A percentile compares a stretch with the other conserved stretches of the same genome.
phyloP scores from a whole-genome alignment of 2,888 invertebrate species.

The Notodonta ziczac region DNA sequence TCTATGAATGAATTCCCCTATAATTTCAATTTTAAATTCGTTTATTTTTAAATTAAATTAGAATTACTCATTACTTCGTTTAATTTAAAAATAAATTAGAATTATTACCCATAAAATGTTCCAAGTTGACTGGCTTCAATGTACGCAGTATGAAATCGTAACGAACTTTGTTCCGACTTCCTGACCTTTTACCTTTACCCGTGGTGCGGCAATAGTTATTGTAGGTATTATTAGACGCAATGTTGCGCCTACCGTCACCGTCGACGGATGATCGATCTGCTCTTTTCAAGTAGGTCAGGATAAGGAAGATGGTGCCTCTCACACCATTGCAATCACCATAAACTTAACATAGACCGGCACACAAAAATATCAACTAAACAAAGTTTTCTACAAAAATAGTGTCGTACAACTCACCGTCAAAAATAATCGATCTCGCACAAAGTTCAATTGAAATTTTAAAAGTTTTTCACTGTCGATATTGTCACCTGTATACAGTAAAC shows the following conservation, averaged over 20 bases:
- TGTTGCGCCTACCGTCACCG: slow-evolving; percentile 23
- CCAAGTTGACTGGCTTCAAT: slow-evolving; percentile 1
- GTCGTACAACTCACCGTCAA: slow-evolving; percentile 53
- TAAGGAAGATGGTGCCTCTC: slow-evolving; percentile 25
- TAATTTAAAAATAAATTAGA: too few relatives aligned
- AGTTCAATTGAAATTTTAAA: slow-evolving; percentile 62
- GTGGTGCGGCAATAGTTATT: slow-evolving; percentile 23
- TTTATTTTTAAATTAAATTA: too few relatives aligned
- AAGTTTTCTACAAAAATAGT: neutral
- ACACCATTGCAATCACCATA: slow-evolving; percentile 15
- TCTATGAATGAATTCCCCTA: too few relatives aligned
- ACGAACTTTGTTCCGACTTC: slow-evolving; percentile 32
- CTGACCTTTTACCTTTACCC: slow-evolving; percentile 43
- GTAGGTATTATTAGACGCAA: slow-evolving; percentile 22
- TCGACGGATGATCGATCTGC: slow-evolving; percentile 42
- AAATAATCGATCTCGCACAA: slow-evolving; percentile 57
- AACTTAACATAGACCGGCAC: neutral
- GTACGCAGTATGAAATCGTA: slow-evolving; percentile 25
- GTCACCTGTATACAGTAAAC: slow-evolving; percentile 57
- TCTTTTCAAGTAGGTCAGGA: slow-evolving; percentile 50
- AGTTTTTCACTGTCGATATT: slow-evolving; percentile 58
- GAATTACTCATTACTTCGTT: too few relatives aligned
- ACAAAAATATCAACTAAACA: neutral
- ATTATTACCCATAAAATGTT: neutral
- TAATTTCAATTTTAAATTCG: too few relatives aligned